phyloP scores from a whole-genome alignment of 2,888 invertebrate species.

The Plutella xylostella region DNA sequence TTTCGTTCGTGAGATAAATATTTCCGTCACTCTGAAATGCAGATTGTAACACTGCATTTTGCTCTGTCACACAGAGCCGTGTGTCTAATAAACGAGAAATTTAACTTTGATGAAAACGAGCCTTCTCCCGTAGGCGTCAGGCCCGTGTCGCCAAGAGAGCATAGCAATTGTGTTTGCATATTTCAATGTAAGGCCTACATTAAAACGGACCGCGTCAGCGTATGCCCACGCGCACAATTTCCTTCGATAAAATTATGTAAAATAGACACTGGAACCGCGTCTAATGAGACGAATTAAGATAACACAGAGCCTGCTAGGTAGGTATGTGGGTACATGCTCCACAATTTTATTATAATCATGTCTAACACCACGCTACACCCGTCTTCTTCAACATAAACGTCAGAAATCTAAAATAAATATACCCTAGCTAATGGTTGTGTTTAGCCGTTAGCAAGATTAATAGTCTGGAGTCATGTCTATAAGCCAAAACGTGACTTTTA shows the following conservation, averaged over 20 bases:
- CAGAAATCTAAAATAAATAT: not conserved
- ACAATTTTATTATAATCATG: constrained; percentile 45
- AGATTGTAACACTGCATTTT: not conserved
- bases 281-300: constrained; percentile 61
- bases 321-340: no score
- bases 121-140: constrained; percentile 1
- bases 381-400: not conserved
- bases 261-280: constrained; percentile 48
- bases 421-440: no score
- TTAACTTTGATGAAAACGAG: constrained; percentile 4
- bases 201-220: constrained; percentile 43
- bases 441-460: no score
- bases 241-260: constrained; percentile 61
- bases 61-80: not conserved
- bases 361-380: no score
- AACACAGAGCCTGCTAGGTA: constrained; percentile 38
- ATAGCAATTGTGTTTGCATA: constrained; percentile 32
- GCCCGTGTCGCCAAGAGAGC: constrained; percentile 14
- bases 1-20: no score
- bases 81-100: not conserved
- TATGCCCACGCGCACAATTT: constrained; percentile 54
- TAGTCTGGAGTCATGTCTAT: no score
- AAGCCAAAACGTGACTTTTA: no score
- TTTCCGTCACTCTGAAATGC: no score
- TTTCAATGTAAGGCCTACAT: constrained; percentile 48